Percentiles rank a stretch among this genome's conserved stretches.
Evolutionary conservation across 1,140 invertebrate species (phyloP).

Genomic region (Chelonus insularis): DNA sequence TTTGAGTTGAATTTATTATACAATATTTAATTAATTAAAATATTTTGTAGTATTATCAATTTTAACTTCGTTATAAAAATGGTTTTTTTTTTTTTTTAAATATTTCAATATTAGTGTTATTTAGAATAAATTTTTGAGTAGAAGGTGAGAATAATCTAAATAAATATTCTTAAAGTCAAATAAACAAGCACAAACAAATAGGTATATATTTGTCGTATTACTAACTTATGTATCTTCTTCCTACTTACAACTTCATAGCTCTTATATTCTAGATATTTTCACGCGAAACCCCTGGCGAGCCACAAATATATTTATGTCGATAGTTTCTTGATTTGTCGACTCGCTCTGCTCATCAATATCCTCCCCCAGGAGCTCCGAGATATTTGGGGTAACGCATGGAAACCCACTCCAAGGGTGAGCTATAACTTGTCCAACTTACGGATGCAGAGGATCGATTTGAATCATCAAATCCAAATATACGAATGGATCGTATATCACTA

Average conservation of each 20-base stretch:
- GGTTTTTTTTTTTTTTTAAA: too few relatives aligned
- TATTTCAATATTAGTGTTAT: too few relatives aligned
- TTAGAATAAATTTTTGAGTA: too few relatives aligned
- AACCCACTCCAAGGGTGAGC: constrained; percentile 26
- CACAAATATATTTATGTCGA: constrained; percentile 62
- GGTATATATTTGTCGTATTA: not conserved
- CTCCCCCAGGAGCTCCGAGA: constrained; percentile 34
- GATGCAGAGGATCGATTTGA: constrained; percentile 32
- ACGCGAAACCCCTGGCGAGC: constrained; percentile 50
- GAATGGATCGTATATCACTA: constrained; percentile 6
- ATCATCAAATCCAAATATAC: constrained; percentile 22
- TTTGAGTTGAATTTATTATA: too few relatives aligned
- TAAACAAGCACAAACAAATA: not conserved
- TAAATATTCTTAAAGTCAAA: too few relatives aligned
- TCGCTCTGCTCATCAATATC: constrained; percentile 56
- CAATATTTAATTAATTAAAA: too few relatives aligned
- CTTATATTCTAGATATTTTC: constrained; percentile 28
- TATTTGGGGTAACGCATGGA: constrained; percentile 40
- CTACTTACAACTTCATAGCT: constrained; percentile 51
- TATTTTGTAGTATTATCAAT: too few relatives aligned
- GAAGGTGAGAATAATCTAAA: too few relatives aligned
- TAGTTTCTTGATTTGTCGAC: constrained; percentile 63
- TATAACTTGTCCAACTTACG: constrained; percentile 32
- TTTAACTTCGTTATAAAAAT: too few relatives aligned
- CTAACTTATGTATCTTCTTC: constrained; percentile 51